Percentiles rank a stretch among this genome's conserved stretches.
These are phyloP conservation scores for Varanus salvator DNA, from an alignment of 2,113 vertebrate species.

Conservation along the genomic window DNA sequence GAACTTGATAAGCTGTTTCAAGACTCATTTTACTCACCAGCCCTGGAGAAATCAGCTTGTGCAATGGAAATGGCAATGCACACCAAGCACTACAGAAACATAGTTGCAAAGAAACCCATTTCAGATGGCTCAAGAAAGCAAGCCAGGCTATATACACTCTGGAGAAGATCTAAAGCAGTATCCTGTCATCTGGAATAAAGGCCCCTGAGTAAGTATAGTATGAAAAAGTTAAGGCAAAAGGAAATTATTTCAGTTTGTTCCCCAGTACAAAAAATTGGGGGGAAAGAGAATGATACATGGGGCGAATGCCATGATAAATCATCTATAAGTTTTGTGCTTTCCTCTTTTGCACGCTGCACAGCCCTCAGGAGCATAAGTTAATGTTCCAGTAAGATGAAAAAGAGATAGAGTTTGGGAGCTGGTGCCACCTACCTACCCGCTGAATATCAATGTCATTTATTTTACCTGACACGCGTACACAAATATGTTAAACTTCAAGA, in stretches of 20 bases:
- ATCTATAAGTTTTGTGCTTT: constrained; percentile 46
- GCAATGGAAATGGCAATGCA: background rate
- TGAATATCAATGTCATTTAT: constrained; percentile 66
- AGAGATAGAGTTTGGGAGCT: constrained; percentile 60
- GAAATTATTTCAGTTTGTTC: constrained; percentile 31
- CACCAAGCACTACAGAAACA: background rate
- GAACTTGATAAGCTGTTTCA: background rate
- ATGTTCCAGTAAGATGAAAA: constrained; percentile 71
- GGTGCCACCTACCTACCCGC: constrained; percentile 60
- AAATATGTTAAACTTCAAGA: constrained; percentile 68
- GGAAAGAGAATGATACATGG: constrained; percentile 21
- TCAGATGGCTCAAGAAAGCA: background rate
- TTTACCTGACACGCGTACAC: constrained; percentile 64
- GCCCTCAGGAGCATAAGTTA: constrained; percentile 68
- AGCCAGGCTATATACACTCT: background rate
- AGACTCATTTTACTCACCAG: background rate
- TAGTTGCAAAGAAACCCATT: constrained; percentile 4
- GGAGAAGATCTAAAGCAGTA: background rate
- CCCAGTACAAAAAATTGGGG: constrained; percentile 36
- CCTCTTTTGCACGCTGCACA: constrained; percentile 48
- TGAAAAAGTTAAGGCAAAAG: constrained; percentile 39
- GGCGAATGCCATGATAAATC: constrained; percentile 56
- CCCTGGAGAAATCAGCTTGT: too few relatives aligned
- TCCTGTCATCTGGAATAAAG: constrained; percentile 28
- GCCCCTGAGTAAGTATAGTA: background rate